A percentile compares a stretch with the other conserved stretches of the same genome.
These are phyloP conservation scores for Octopus sinensis DNA, from an alignment of 1,140 invertebrate genomes.

Conservation along the genomic window DNA sequence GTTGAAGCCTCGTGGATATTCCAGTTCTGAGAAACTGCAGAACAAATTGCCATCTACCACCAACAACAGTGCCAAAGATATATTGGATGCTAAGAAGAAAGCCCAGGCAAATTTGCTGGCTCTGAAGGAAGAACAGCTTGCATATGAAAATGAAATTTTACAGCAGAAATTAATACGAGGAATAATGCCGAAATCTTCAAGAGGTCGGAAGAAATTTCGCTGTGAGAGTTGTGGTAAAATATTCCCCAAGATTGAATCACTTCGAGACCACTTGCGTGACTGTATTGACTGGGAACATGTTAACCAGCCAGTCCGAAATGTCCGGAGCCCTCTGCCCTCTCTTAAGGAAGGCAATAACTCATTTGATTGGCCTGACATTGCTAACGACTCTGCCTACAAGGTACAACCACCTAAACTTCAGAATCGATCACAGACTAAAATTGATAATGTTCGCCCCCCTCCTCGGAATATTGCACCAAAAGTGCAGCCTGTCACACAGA, in stretches of 20 bases:
- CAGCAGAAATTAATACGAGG: background rate
- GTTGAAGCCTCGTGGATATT: background rate
- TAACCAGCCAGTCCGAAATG: background rate
- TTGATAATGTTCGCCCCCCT: no score
- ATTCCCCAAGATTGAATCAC: background rate
- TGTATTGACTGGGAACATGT: slow-evolving; percentile 3
- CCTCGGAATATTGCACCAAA: no score
- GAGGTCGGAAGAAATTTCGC: background rate
- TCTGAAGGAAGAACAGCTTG: background rate
- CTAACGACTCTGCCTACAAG: background rate
- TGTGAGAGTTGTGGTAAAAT: slow-evolving; percentile 8
- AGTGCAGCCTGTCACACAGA: no score
- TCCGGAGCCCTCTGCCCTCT: background rate
- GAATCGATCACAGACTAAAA: no score
- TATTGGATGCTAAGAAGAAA: background rate
- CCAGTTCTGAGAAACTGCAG: background rate
- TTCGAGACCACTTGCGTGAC: background rate
- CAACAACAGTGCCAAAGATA: background rate
- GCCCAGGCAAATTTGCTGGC: background rate
- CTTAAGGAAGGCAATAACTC: background rate
- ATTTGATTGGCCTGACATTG: background rate
- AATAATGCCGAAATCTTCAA: background rate
- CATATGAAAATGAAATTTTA: background rate
- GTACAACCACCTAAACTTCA: no score
- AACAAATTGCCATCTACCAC: background rate